phyloP scores from a whole-genome alignment of 92 coral and sea anemone species.

The Heteractis magnifica region DNA sequence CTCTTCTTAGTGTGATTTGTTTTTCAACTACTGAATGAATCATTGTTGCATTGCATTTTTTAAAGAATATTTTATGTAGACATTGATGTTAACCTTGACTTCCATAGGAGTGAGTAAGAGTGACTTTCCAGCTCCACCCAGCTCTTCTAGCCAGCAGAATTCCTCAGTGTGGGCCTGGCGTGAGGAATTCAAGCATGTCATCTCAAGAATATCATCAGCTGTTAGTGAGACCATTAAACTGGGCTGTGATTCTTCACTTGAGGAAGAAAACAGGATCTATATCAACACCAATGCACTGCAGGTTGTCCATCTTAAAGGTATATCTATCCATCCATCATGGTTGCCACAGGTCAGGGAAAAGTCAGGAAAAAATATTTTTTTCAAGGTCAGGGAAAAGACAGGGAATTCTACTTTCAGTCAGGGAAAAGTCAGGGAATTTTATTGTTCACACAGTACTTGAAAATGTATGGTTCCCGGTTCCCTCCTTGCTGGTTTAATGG shows the following conservation, averaged over 20 bases:
- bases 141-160: slow-evolving; percentile 31
- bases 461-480: no score
- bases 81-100: neutral
- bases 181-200: slow-evolving; percentile 72
- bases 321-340: neutral
- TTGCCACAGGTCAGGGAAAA: no score
- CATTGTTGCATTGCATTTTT: no score
- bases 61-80: no score
- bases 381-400: no score
- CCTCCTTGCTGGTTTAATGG: no score
- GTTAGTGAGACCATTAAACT: slow-evolving; percentile 66
- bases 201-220: slow-evolving; percentile 69
- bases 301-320: slow-evolving; percentile 64
- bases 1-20: no score
- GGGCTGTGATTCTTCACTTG: slow-evolving; percentile 58
- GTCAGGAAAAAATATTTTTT: no score
- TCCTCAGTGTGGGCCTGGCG: slow-evolving; percentile 76
- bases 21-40: no score
- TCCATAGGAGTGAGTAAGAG: slow-evolving; percentile 24
- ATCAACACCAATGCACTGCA: slow-evolving; percentile 46
- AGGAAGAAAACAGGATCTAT: slow-evolving; percentile 56
- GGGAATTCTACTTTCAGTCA: no score
- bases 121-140: slow-evolving; percentile 37
- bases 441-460: no score
- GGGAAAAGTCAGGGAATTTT: no score